phyloP scores from a whole-genome alignment of 2,888 invertebrate species.

The Cheiracanthium punctorium region DNA sequence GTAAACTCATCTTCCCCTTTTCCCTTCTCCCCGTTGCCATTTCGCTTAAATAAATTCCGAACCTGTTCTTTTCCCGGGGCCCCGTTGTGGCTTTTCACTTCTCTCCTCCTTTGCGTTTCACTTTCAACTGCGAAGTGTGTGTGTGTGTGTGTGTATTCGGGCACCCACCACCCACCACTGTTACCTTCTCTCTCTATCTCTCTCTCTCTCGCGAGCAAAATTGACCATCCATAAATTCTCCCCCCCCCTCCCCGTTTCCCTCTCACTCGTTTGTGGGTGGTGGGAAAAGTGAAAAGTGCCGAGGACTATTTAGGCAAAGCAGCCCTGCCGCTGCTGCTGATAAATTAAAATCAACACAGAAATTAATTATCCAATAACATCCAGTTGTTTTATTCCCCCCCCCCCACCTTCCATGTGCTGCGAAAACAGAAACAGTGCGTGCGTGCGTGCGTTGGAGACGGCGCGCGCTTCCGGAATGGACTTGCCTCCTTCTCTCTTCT shows the following conservation, averaged over 20 bases:
- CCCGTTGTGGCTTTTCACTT: background rate
- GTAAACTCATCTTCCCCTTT: background rate
- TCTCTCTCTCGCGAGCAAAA: constrained; percentile 42
- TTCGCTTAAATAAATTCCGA: background rate
- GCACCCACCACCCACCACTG: background rate
- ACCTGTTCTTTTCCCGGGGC: background rate
- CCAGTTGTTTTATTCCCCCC: constrained; percentile 59
- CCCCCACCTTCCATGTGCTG: no score
- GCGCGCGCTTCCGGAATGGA: no score
- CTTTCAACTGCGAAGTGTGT: background rate
- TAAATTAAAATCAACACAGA: constrained; percentile 70
- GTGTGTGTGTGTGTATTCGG: background rate
- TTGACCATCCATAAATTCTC: constrained; percentile 64
- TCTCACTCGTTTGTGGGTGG: constrained; percentile 57
- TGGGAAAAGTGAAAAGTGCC: constrained; percentile 41
- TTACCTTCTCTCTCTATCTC: background rate
- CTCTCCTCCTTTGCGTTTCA: background rate
- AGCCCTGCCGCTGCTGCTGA: no score
- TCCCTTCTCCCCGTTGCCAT: background rate
- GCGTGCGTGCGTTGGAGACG: no score
- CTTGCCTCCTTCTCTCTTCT: no score
- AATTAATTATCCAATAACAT: constrained; percentile 71
- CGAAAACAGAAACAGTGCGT: no score
- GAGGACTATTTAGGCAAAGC: constrained; percentile 49
- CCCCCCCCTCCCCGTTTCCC: no score